Percentiles rank a stretch among this genome's conserved stretches.
phyloP scores from a whole-genome alignment of 2,113 vertebrate genomes.

The Heterotis niloticus region DNA sequence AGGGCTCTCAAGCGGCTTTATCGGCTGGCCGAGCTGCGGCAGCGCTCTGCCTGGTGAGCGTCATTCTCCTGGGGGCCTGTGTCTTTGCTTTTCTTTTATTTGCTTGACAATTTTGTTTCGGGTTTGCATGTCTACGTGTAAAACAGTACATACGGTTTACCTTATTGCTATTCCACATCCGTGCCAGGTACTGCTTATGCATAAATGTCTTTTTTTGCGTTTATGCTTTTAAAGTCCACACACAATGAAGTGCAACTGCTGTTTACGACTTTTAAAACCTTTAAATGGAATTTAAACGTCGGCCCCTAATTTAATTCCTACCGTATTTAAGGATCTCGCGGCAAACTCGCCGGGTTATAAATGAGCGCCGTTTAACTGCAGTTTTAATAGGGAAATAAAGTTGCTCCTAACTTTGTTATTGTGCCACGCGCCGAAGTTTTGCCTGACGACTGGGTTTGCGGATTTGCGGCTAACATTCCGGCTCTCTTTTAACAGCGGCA shows the following conservation, averaged over 20 bases:
- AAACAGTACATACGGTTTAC: background rate
- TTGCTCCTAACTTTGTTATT: background rate
- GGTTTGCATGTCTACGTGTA: background rate
- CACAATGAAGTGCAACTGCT: background rate
- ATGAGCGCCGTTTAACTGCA: constrained; percentile 5
- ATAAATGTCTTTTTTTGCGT: background rate
- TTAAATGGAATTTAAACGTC: constrained; percentile 9
- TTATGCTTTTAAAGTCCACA: background rate
- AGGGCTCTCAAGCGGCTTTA: constrained; percentile 89
- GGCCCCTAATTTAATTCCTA: constrained; percentile 19
- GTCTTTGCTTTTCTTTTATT: background rate
- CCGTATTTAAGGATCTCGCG: background rate
- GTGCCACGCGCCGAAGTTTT: background rate
- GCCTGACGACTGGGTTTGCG: constrained; percentile 12
- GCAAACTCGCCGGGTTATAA: constrained; percentile 2
- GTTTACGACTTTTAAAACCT: background rate
- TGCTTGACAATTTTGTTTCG: background rate
- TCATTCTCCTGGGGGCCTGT: background rate
- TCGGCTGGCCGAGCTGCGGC: constrained; percentile 85
- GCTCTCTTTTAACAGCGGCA: constrained; percentile 65
- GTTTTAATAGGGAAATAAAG: background rate
- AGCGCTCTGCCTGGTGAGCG: constrained; percentile 81
- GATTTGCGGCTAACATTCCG: background rate
- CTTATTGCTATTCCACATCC: background rate
- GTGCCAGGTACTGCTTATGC: background rate